A percentile compares a stretch with the other conserved stretches of the same genome.
Conservation (phyloP, 2,113 vertebrate species). For the Rhinichthys klamathensis region DNA sequence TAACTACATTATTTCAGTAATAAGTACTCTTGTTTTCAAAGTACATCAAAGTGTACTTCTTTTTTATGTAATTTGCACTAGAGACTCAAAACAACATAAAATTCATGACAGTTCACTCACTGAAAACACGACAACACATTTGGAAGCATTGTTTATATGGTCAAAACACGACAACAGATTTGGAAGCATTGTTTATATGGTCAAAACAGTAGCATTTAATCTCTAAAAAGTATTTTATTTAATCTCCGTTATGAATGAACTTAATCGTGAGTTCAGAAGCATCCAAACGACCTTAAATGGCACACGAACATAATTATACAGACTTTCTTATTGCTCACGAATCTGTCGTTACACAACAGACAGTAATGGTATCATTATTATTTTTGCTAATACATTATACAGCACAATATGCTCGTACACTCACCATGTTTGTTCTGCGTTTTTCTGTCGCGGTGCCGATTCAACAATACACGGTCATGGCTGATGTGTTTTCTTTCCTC, state of each 20-base stretch:
- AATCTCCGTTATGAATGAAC: not conserved
- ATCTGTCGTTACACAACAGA: not conserved
- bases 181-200: not conserved
- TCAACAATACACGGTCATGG: not conserved
- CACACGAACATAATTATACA: not conserved
- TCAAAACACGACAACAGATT: too few relatives aligned
- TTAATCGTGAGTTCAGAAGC: not conserved
- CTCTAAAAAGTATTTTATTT: not conserved
- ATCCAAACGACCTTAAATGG: not conserved
- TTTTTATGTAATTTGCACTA: not conserved
- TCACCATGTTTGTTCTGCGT: conserved; percentile 30
- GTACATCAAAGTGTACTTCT: too few relatives aligned
- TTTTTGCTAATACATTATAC: not conserved
- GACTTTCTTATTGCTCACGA: not conserved
- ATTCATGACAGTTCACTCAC: not conserved
- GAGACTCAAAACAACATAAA: not conserved
- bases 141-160: not conserved
- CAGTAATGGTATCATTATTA: too few relatives aligned
- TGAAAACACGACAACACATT: not conserved
- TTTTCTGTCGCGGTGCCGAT: not conserved
- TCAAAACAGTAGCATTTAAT: not conserved
- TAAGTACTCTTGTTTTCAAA: too few relatives aligned
- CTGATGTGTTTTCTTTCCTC: not conserved
- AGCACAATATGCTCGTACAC: not conserved
- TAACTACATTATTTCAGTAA: not conserved